Percentiles rank a stretch among this genome's conserved stretches.
phyloP scores from a whole-genome alignment of 2,113 vertebrate species.

The Uropsilus gracilis region DNA sequence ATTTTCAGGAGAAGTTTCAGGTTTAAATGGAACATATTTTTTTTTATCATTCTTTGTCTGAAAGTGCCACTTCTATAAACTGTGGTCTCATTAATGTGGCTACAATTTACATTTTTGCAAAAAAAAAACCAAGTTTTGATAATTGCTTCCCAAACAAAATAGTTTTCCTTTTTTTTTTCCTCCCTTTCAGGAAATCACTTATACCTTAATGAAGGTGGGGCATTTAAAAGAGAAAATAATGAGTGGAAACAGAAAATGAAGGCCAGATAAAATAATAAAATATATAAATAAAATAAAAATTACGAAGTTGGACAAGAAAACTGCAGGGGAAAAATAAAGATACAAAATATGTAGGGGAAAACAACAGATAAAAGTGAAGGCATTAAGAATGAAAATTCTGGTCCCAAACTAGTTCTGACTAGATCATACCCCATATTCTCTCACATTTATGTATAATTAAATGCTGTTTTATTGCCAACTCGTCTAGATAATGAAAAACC shows the following conservation, averaged over 20 bases:
- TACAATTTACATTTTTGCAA: conserved; percentile 50
- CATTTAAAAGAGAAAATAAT: conserved; percentile 70
- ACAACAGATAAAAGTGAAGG: conserved; percentile 66
- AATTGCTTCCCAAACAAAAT: conserved; percentile 71
- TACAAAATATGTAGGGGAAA: conserved; percentile 69
- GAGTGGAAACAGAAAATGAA: conserved; percentile 65
- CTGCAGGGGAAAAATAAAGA: conserved; percentile 63
- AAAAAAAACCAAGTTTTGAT: conserved; percentile 55
- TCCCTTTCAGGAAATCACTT: background rate
- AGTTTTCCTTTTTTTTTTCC: background rate
- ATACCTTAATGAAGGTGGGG: conserved; percentile 29
- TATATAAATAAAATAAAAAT: background rate
- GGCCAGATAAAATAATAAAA: background rate
- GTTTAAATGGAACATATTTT: conserved; percentile 62
- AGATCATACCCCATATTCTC: conserved; percentile 80
- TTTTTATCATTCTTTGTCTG: conserved; percentile 50
- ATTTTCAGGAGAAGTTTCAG: conserved; percentile 56
- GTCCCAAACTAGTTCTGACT: conserved; percentile 78
- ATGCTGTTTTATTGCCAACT: conserved; percentile 85
- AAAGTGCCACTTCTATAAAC: conserved; percentile 51
- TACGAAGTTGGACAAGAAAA: conserved; percentile 60
- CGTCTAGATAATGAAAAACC: conserved; percentile 82
- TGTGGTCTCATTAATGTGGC: conserved; percentile 52
- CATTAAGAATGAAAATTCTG: conserved; percentile 75
- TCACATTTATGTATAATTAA: conserved; percentile 84